A percentile compares a stretch with the other conserved stretches of the same genome.
Conservation (phyloP, 2,888 invertebrate species). For the Bembecia ichneumoniformis region DNA sequence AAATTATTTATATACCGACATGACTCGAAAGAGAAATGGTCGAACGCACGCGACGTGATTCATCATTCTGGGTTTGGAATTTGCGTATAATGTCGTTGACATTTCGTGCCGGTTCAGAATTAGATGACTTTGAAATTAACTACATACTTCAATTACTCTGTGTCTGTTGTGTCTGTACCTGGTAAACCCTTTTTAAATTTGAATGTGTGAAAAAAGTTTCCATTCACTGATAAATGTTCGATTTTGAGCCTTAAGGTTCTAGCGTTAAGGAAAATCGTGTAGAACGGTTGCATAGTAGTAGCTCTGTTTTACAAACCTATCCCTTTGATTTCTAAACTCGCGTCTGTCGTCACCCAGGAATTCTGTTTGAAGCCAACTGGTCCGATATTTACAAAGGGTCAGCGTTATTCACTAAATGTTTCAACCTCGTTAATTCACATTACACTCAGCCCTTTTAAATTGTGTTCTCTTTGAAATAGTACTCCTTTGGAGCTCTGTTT, state of each 20-base stretch:
- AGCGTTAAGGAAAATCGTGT: neutral
- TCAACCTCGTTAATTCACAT: conserved; percentile 56
- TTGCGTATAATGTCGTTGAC: conserved; percentile 56
- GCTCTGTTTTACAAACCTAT: neutral
- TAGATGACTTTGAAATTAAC: conserved; percentile 5
- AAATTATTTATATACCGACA: conserved; percentile 30
- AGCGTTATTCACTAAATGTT: conserved; percentile 54
- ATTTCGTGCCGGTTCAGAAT: conserved; percentile 40
- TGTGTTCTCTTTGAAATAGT: conserved; percentile 42
- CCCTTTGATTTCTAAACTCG: conserved; percentile 11
- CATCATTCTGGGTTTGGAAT: conserved; percentile 49
- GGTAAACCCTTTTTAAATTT: neutral
- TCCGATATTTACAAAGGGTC: conserved; percentile 47
- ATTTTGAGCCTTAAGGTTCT: neutral
- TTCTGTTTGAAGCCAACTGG: conserved; percentile 37
- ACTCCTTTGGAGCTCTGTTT: conserved; percentile 32
- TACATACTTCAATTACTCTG: too few species aligned
- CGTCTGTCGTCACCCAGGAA: conserved; percentile 14
- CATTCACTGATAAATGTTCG: neutral
- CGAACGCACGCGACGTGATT: conserved; percentile 54
- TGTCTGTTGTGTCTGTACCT: too few species aligned
- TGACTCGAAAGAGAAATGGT: conserved; percentile 44
- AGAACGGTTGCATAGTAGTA: neutral
- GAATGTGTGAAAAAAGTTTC: neutral
- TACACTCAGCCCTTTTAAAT: conserved; percentile 55